Evolutionary conservation across 2,797 vertebrate genomes (phyloP), one percentile per base, ranked within the genome.

Genomic region (Coccyzus lansbergi): DNA sequence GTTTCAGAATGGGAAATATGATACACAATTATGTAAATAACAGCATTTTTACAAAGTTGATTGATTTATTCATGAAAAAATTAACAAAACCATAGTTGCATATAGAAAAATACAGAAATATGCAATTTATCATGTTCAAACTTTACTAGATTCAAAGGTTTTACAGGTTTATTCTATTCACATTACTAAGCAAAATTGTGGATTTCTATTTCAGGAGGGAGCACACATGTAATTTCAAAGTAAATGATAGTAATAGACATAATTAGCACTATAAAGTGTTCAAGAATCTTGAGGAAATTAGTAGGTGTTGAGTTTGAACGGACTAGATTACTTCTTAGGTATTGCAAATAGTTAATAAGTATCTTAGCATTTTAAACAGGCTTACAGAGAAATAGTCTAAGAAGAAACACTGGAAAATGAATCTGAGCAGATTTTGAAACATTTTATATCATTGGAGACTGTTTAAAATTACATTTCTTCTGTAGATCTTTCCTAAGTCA

Each of bases 181-280:
- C 52, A 72, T 98, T 98, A 97, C 97, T 95, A 98, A 98, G 97
- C 90, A 97, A 98, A 98, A 98, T 72, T 90, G 83, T 87, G 85
- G 78, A 97, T 97, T 98, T 98, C 90, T 96, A 40, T 94, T 97
- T 97, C 96, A 89, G 94, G 96, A 96, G 89, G 83, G 93, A 97
- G 92, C 76, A 97, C 95, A 96, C 69, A 83, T 94, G 97, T 97
- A 12, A 94, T 97, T 98, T 97, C 85, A 92, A 97, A 98, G 96
- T 96, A 98, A 98, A 97, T 98, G 98, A 96, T 95, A 96, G 97
- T 98, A 98, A 98, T 98, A 97, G 97, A 92, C 91, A 95, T 98
- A 98, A 98, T 99, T 98, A 98, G 95, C 97, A 97, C 96, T 97
- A 97, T 98, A 98, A 98, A 98, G 97, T 97, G 63, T 90, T 98